These are phyloP conservation scores for Apogon hyalosoma DNA, from an alignment of 2,797 vertebrate genomes.

Conservation along the genomic window DNA sequence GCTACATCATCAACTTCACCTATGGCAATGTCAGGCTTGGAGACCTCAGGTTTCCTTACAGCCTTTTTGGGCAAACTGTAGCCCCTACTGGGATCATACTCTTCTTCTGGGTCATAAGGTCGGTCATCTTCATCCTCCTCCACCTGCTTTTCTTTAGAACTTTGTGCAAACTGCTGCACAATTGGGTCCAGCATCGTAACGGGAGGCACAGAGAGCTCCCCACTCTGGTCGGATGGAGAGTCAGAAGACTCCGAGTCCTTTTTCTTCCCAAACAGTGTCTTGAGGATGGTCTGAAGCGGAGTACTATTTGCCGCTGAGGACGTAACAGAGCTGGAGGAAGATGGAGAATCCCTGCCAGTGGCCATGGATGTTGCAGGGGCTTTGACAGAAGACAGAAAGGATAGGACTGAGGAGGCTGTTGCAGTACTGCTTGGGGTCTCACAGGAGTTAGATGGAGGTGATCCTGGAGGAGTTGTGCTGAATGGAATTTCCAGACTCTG, in stretches of 20 bases:
- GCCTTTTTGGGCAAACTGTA: conserved; percentile 78
- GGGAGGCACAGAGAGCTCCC: conserved; percentile 74
- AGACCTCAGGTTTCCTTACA: conserved; percentile 59
- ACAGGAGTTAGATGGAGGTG: conserved; percentile 84
- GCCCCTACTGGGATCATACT: conserved; percentile 90
- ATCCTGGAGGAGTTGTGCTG: conserved; percentile 91
- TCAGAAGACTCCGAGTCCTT: conserved; percentile 88
- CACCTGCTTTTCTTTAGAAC: conserved; percentile 84
- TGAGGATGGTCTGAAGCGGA: conserved; percentile 94
- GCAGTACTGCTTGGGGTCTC: conserved; percentile 80
- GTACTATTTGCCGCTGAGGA: conserved; percentile 72
- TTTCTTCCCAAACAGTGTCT: conserved; percentile 94
- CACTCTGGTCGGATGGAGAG: conserved; percentile 83
- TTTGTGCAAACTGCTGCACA: conserved; percentile 92
- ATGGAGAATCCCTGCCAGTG: conserved; percentile 71
- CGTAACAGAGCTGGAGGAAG: conserved; percentile 59
- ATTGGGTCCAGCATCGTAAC: conserved; percentile 91
- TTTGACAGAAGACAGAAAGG: conserved; percentile 86
- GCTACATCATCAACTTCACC: conserved; percentile 91
- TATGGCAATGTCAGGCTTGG: conserved; percentile 67
- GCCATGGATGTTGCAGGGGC: conserved; percentile 64
- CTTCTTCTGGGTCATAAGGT: conserved; percentile 97
- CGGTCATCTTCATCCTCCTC: conserved; percentile 94
- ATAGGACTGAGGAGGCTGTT: conserved; percentile 81
- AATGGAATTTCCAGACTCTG: conserved; percentile 80